Percentiles rank a stretch among this genome's conserved stretches.
phyloP scores from a whole-genome alignment of 1,140 invertebrate species.

The Monomorium pharaonis region DNA sequence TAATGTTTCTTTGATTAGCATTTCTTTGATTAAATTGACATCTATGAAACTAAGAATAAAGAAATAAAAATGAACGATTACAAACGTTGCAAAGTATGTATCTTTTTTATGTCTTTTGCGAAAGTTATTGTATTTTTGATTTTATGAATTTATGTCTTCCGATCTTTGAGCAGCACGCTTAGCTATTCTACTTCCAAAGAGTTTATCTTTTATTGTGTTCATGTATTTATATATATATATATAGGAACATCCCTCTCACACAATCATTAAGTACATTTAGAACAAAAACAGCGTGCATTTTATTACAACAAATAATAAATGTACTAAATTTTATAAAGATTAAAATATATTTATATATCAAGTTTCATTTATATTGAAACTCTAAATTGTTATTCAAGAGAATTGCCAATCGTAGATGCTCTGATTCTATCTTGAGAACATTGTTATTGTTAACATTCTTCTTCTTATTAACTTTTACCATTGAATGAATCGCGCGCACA shows the following conservation, averaged over 20 bases:
- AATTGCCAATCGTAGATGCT: slow-evolving; percentile 82
- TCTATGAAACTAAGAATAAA: background rate
- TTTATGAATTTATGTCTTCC: background rate
- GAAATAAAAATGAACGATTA: background rate
- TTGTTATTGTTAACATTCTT: slow-evolving; percentile 84
- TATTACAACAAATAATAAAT: slow-evolving; percentile 41
- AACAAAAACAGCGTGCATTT: slow-evolving; percentile 33
- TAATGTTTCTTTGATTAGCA: slow-evolving; percentile 2
- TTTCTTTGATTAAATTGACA: background rate
- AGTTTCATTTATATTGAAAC: slow-evolving; percentile 77
- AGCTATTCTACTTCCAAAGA: slow-evolving; percentile 1
- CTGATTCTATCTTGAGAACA: slow-evolving; percentile 80
- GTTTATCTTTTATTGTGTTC: slow-evolving; percentile 14
- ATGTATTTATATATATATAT: slow-evolving; percentile 46
- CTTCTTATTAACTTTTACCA: slow-evolving; percentile 82
- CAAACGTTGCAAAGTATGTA: background rate
- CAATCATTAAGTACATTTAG: slow-evolving; percentile 49
- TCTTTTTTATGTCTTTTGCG: background rate
- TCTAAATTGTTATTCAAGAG: slow-evolving; percentile 82
- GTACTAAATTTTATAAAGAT: slow-evolving; percentile 59
- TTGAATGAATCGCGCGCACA: slow-evolving; percentile 76
- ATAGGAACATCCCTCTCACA: slow-evolving; percentile 64
- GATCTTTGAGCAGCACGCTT: slow-evolving; percentile 3
- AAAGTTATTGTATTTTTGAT: background rate
- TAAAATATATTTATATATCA: slow-evolving; percentile 62